Conservation (phyloP, 2,888 invertebrate species). For the Andrena hattorfiana region DNA sequence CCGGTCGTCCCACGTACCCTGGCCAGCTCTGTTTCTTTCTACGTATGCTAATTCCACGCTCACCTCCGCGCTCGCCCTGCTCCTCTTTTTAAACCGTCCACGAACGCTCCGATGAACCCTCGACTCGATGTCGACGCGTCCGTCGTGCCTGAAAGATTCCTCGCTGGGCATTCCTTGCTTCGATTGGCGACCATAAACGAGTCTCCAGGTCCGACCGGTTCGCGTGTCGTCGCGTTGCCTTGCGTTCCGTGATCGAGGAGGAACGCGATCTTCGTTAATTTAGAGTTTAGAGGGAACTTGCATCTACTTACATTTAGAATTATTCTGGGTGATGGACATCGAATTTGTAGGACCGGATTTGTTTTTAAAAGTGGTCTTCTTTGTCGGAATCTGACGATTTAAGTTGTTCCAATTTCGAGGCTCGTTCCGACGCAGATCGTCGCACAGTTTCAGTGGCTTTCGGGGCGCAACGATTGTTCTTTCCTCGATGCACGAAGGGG, state of each 20-base stretch:
- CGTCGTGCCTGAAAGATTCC: slow-evolving; percentile 55
- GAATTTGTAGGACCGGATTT: not conserved
- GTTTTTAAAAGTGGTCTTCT: not conserved
- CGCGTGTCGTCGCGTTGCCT: not conserved
- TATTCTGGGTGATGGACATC: not conserved
- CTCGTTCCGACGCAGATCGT: not conserved
- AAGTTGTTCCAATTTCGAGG: not conserved
- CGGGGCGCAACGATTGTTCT: not conserved
- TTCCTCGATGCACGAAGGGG: not conserved
- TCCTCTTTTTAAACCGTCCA: slow-evolving; percentile 40
- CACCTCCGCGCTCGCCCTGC: slow-evolving; percentile 54
- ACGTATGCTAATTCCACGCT: slow-evolving; percentile 77
- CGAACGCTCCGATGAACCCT: slow-evolving; percentile 68
- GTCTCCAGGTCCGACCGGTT: not conserved
- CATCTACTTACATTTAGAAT: no score
- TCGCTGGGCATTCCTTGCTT: slow-evolving; percentile 49
- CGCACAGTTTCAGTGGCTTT: not conserved
- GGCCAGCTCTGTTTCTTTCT: slow-evolving; percentile 69
- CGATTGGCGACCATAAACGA: slow-evolving; percentile 52
- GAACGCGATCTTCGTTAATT: not conserved
- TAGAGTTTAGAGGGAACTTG: not conserved
- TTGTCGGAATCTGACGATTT: not conserved
- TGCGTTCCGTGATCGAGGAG: not conserved
- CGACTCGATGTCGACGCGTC: slow-evolving; percentile 52
- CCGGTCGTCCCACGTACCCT: slow-evolving; percentile 52